Evolutionary conservation across 2,888 invertebrate species (phyloP).

Genomic region (Plemyria rubiginata): DNA sequence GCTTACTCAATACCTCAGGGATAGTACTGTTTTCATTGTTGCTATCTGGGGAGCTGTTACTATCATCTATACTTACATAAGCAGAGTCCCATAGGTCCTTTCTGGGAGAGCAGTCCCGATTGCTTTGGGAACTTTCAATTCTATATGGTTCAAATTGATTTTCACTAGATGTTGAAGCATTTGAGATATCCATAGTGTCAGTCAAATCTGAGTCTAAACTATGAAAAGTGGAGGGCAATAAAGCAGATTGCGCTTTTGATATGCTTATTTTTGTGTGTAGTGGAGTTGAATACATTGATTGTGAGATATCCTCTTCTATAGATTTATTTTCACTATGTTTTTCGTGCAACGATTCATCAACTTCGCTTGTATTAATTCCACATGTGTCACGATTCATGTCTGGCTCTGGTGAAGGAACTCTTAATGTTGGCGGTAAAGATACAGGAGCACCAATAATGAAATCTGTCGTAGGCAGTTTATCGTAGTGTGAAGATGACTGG

Average conservation of each 20-base stretch:
- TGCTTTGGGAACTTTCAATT: slow-evolving; percentile 46
- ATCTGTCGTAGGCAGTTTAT: slow-evolving; percentile 62
- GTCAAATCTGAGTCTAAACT: slow-evolving; percentile 63
- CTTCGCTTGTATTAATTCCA: slow-evolving; percentile 45
- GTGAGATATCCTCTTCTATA: slow-evolving; percentile 40
- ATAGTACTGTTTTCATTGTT: slow-evolving; percentile 65
- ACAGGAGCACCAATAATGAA: slow-evolving; percentile 83
- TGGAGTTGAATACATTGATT: slow-evolving; percentile 51
- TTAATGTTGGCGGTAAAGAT: slow-evolving; percentile 70
- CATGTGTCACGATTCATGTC: slow-evolving; percentile 52
- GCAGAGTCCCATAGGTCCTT: slow-evolving; percentile 83
- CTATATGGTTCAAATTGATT: slow-evolving; percentile 51
- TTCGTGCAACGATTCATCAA: slow-evolving; percentile 35
- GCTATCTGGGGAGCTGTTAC: slow-evolving; percentile 72
- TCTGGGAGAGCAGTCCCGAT: slow-evolving; percentile 60
- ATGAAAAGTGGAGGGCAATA: slow-evolving; percentile 58
- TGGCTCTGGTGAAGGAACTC: slow-evolving; percentile 64
- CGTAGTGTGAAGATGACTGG: slow-evolving; percentile 47
- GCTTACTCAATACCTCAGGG: slow-evolving; percentile 58
- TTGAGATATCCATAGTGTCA: slow-evolving; percentile 54
- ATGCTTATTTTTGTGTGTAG: slow-evolving; percentile 43
- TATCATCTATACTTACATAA: slow-evolving; percentile 83
- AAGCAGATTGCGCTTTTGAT: slow-evolving; percentile 41
- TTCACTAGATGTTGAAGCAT: slow-evolving; percentile 51
- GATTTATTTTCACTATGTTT: slow-evolving; percentile 29